Evolutionary conservation across 92 coral and sea anemone species (phyloP), one percentile per base, ranked within the genome.

Genomic region (Montipora capitata): DNA sequence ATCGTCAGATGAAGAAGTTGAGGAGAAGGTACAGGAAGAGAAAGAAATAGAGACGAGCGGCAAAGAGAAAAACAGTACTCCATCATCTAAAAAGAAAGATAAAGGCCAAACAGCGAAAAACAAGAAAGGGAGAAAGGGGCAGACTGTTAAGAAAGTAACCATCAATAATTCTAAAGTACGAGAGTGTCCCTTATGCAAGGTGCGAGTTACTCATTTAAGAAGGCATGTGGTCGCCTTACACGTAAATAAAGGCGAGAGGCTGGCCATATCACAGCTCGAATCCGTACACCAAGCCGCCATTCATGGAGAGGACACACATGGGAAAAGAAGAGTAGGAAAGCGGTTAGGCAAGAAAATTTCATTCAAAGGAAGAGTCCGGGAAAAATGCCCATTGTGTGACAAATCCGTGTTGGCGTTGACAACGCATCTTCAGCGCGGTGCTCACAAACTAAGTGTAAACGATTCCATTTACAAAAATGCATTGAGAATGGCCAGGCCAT

Each of bases 201-300:
- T 7, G 10, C 14, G 17, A 17, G 77, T 72, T 48, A 72, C 40
- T 72, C 77, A 72, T 43, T 54, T 72, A 8, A 72, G 80, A 57
- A 54, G 80, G 40, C 80, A 76, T 14, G 68, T 76, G 68, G 66
- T 76, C 65, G 78, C 78, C 80, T 41, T 54, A 35, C 80, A 76
- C 20, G 68, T 76, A 76, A 76, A 76, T 54, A 76, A 76, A 76
- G 68, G 68, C 54, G 44, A 76, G 56, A 76, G 80, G 54, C 80
- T 76, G 65, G 66, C 80, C 27, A 0, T 76, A 40, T 76, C 65
- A 54, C 63, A 56, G 11, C 65, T 75, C 18, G 65, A 75, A 45
- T 51, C 79, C n/a, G 18, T 75, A 51, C 64, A 54, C 80, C 80
- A 76, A 40, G 68, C 68, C 18, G 20, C 80, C 49, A 76, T 54